Percentiles rank a stretch among this genome's conserved stretches.
These are phyloP conservation scores for Elephas maximus DNA, from an alignment of 2,113 vertebrate genomes.

Conservation along the genomic window DNA sequence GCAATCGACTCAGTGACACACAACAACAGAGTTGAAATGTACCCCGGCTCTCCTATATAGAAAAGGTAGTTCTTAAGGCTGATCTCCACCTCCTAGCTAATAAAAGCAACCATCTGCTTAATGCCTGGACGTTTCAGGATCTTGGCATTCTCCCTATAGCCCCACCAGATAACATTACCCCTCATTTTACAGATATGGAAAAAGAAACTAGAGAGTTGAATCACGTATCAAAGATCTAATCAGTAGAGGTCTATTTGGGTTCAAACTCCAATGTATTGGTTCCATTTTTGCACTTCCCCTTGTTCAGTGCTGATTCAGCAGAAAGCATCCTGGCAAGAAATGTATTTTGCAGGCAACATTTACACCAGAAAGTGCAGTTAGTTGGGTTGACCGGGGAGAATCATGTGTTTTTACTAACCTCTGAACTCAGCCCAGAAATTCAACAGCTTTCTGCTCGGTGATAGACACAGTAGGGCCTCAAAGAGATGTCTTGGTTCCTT, in stretches of 20 bases:
- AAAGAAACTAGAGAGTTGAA: not conserved
- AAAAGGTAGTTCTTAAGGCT: not conserved
- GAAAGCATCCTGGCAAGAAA: not conserved
- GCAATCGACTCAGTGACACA: not conserved
- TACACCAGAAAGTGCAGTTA: not conserved
- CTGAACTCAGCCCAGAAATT: not conserved
- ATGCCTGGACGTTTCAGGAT: not conserved
- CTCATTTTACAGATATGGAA: not conserved
- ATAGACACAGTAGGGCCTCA: not conserved
- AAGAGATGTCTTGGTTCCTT: not conserved
- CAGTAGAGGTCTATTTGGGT: not conserved
- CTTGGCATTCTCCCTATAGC: not conserved
- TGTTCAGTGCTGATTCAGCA: not conserved
- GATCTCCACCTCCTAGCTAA: not conserved
- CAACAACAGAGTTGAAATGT: too few relatives aligned
- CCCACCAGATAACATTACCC: not conserved
- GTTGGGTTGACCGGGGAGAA: not conserved
- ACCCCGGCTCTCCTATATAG: not conserved
- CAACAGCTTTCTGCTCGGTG: not conserved
- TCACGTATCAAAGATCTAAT: not conserved
- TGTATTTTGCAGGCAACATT: not conserved
- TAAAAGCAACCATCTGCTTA: not conserved
- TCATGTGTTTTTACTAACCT: not conserved
- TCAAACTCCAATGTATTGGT: not conserved
- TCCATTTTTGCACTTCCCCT: not conserved